Evolutionary conservation across 2,888 invertebrate genomes (phyloP).

Genomic region (Elaeidobius kamerunicus): DNA sequence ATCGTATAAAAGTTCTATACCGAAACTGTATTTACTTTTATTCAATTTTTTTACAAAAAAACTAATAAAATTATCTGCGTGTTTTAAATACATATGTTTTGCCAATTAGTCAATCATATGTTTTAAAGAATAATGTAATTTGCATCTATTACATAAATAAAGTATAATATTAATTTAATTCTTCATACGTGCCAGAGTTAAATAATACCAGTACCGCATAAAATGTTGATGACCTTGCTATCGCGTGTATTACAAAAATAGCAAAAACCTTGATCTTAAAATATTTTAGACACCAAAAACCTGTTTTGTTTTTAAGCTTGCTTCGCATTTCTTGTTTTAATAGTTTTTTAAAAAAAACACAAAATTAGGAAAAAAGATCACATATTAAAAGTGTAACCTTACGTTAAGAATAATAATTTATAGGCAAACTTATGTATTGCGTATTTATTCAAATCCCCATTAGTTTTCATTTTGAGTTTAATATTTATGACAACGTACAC

Average conservation of each 20-base stretch:
- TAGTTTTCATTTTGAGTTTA: background rate
- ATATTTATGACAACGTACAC: constrained; percentile 17
- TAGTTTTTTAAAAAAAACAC: no score
- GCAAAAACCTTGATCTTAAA: constrained; percentile 30
- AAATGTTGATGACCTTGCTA: constrained; percentile 30
- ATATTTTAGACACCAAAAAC: constrained; percentile 21
- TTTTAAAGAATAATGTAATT: constrained; percentile 8
- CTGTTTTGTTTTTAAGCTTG: constrained; percentile 9
- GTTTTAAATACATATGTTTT: constrained; percentile 12
- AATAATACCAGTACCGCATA: constrained; percentile 26
- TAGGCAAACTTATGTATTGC: no score
- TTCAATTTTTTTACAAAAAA: no score
- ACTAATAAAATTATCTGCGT: no score
- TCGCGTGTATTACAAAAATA: constrained; percentile 28
- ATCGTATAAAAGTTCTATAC: no score
- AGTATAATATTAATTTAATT: constrained; percentile 15
- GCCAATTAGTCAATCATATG: constrained; percentile 20
- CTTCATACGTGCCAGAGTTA: constrained; percentile 20
- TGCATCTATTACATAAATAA: constrained; percentile 20
- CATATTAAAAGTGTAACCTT: no score
- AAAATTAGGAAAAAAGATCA: no score
- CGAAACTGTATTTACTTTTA: no score
- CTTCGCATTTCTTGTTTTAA: constrained; percentile 9
- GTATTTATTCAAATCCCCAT: no score
- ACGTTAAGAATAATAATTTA: no score